Conservation (phyloP, 2,888 invertebrate species). For the Noctua janthina region DNA sequence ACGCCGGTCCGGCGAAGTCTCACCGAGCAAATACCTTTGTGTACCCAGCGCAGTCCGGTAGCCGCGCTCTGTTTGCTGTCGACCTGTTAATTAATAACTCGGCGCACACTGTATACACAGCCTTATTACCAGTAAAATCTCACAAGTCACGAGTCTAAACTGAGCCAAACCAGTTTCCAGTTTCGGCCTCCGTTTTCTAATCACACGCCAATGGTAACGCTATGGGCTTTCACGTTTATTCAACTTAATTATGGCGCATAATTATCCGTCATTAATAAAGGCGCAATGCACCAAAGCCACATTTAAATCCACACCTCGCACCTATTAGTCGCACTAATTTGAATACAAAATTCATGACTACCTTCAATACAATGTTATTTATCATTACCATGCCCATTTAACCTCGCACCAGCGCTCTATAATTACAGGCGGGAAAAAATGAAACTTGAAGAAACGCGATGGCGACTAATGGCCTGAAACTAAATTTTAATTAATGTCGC, state of each 20-base stretch:
- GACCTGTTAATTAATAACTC: slow-evolving; percentile 90
- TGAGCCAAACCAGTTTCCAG: slow-evolving; percentile 83
- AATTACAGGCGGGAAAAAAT: slow-evolving; percentile 88
- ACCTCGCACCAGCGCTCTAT: slow-evolving; percentile 86
- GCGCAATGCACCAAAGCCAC: slow-evolving; percentile 80
- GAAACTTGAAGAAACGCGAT: slow-evolving; percentile 89
- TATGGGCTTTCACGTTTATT: slow-evolving; percentile 57
- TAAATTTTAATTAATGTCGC: slow-evolving; percentile 91
- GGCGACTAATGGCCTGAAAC: slow-evolving; percentile 90
- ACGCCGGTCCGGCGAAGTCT: slow-evolving; percentile 83
- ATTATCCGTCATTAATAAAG: slow-evolving; percentile 78
- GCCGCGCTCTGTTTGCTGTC: slow-evolving; percentile 89
- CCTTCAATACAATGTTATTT: slow-evolving; percentile 88
- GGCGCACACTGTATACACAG: slow-evolving; percentile 88
- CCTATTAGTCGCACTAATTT: slow-evolving; percentile 87
- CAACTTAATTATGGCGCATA: slow-evolving; percentile 67
- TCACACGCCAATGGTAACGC: slow-evolving; percentile 80
- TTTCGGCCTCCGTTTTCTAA: slow-evolving; percentile 84
- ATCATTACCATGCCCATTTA: slow-evolving; percentile 89
- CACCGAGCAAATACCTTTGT: slow-evolving; percentile 85
- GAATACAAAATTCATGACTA: slow-evolving; percentile 89
- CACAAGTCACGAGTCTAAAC: slow-evolving; percentile 89
- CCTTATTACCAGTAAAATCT: slow-evolving; percentile 90
- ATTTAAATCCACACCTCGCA: slow-evolving; percentile 85
- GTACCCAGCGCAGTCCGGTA: slow-evolving; percentile 88